Evolutionary conservation across 2,797 vertebrate species (phyloP), one percentile per base, ranked within the genome.

Genomic region (Miichthys miiuy): DNA sequence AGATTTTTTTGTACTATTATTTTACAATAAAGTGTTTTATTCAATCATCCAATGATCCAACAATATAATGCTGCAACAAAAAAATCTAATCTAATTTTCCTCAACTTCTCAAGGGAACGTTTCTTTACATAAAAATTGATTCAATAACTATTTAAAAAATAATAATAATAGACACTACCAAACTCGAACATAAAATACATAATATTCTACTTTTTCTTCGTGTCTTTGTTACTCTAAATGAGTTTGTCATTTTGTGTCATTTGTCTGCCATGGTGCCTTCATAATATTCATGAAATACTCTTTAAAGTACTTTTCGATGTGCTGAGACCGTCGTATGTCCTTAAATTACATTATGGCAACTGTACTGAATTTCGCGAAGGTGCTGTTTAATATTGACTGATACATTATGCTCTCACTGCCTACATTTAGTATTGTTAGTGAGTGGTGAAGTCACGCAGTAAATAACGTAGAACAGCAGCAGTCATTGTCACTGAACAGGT

Each of bases 231-330:
- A 44, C n/a, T 80, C 11, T 42, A 55, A 60, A 47, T 11, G 5
- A 70, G 23, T 51, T 81, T 30, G 34, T 60, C 51, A 54, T 42
- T 79, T 84, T 42, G 9, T 65, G 47, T 51, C 10, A 23, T 56
- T 57, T 46, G 5, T 38, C 47, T 69, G 54, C 62, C 60, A 5
- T 23, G 51, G 21, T 54, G 38, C 21, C 47, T 74, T n/a, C 67
- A 20, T 70, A 58, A 72, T 70, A 71, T 72, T 54, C 27, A 65
- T 6, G 46, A 64, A 81, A n/a, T 38, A 42, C 51, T 70, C 16
- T 55, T 63, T 46, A n/a, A 14, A 54, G 41, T 30, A 42, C 46
- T 58, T 66, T 25, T 51, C 38, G 23, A 20, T 50, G 61, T 67
- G 52, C 48, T 79, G 65, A 68, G 72, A 18, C 38, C 6, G 21